A percentile compares a stretch with the other conserved stretches of the same genome.
Conservation (phyloP, 1,140 invertebrate species). For the Drosophila virilis region DNA sequence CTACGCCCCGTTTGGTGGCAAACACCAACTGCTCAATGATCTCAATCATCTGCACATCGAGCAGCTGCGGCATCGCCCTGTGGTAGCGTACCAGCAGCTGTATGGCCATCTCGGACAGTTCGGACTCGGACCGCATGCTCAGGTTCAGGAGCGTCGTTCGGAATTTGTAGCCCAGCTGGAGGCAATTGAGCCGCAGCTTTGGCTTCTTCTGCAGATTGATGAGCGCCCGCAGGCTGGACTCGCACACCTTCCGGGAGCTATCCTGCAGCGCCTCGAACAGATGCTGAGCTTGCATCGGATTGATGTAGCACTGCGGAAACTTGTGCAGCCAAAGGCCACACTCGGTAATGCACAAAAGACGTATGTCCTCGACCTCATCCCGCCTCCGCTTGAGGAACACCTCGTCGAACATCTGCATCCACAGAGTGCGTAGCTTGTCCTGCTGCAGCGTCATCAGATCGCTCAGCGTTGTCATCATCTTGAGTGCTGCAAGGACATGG, state of each 20-base stretch:
- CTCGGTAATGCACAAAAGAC: slow-evolving; percentile 46
- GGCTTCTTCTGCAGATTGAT: background rate
- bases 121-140: slow-evolving; percentile 23
- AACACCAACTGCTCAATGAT: slow-evolving; percentile 45
- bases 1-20: slow-evolving; percentile 43
- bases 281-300: background rate
- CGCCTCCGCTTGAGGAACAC: slow-evolving; percentile 30
- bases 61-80: slow-evolving; percentile 2
- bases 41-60: slow-evolving; percentile 6
- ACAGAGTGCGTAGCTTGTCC: background rate
- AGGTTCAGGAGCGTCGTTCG: slow-evolving; percentile 7
- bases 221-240: slow-evolving; percentile 25
- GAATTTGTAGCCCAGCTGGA: slow-evolving; percentile 12
- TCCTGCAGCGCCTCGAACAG: slow-evolving; percentile 49
- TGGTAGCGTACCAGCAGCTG: slow-evolving; percentile 18
- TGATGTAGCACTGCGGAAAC: slow-evolving; percentile 31
- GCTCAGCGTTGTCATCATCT: slow-evolving; percentile 45
- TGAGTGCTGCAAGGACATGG: slow-evolving; percentile 27
- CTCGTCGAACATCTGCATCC: slow-evolving; percentile 36
- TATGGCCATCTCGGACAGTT: slow-evolving; percentile 35
- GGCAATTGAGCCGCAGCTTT: background rate
- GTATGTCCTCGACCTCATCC: slow-evolving; percentile 43
- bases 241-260: slow-evolving; percentile 11
- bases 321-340: slow-evolving; percentile 31
- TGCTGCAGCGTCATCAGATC: background rate